These are phyloP conservation scores for Erythrolamprus reginae DNA, from an alignment of 2,113 vertebrate genomes.

Conservation along the genomic window DNA sequence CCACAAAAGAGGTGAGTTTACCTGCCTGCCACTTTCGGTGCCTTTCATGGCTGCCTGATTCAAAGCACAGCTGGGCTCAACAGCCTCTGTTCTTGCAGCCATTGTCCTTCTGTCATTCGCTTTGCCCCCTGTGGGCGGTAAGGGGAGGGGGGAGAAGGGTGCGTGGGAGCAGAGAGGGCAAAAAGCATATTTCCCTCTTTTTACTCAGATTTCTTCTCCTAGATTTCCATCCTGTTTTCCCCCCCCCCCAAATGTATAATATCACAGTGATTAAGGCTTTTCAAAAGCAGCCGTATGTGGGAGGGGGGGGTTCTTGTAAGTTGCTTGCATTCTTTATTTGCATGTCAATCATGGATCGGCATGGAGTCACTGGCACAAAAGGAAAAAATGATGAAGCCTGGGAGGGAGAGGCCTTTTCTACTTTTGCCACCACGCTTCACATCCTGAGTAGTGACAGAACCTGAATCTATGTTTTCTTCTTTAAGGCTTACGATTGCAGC, in stretches of 20 bases:
- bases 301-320: not conserved
- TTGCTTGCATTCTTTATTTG: not conserved
- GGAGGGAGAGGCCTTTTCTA: not conserved
- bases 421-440: not conserved
- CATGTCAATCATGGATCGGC: not conserved
- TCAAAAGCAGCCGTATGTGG: not conserved
- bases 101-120: not conserved
- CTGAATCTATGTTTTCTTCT: not conserved
- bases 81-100: not conserved
- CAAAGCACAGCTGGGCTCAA: not conserved
- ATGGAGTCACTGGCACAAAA: not conserved
- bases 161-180: not conserved
- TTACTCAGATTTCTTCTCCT: not conserved
- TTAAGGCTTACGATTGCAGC: not conserved
- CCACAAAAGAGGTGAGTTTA: not conserved
- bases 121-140: not conserved
- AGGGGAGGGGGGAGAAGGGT: not conserved
- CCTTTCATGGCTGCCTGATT: not conserved
- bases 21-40: slow-evolving; percentile 3
- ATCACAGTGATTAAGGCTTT: not conserved
- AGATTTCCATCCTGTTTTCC: not conserved
- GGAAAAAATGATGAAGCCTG: not conserved
- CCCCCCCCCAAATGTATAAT: too few relatives aligned
- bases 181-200: not conserved
- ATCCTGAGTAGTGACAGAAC: not conserved